Evolutionary conservation across 2,888 invertebrate species (phyloP), one percentile per base, ranked within the genome.

Genomic region (Sipha maydis): DNA sequence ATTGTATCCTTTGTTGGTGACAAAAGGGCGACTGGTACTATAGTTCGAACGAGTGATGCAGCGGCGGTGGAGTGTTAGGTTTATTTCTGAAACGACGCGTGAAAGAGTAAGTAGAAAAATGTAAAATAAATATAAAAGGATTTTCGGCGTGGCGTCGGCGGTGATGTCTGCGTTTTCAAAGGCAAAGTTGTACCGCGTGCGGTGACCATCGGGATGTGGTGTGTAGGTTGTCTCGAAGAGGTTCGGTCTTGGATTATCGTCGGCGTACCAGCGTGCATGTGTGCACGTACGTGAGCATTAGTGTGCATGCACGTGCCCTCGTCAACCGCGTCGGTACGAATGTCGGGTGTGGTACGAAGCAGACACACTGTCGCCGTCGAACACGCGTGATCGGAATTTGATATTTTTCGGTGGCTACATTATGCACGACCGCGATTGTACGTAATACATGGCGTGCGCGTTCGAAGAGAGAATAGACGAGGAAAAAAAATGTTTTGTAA

Each of bases 1-100:
- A 82, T 88, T 88, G 88, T 82, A 61, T 67, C 88, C 80, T 88
- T 88, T 88, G 88, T 88, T 31, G 56, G 25, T 25, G 78, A 85
- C 78, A 85, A 85, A 85, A 85, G 69, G 21, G 54, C 54, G 77
- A 41, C 41, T 76, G 76, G 21, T 8, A 76, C 71, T 71, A 71
- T 17, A 31, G 71, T 28, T 71, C 71, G 31, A 1, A 17, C 28
- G 69, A 1, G 25, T 25, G 67, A 3, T 1, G 14, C 11, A 3
- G 9, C 9, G 5, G 48, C 67, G 34, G 31, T 0, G 38, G 38
- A 21, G 9, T 0, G 41, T 11, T 38, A 8, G 31, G 77, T 77
- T 77, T 14, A 48, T 77, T 48, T 69, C 82, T 31, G 21, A 79
- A n/a, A 67, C 67, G 67, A 28, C 67, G 67, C 31, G 54, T 79